Percentiles rank a stretch among this genome's conserved stretches.
phyloP scores from a whole-genome alignment of 2,888 invertebrate species.

The Spilarctia lutea region DNA sequence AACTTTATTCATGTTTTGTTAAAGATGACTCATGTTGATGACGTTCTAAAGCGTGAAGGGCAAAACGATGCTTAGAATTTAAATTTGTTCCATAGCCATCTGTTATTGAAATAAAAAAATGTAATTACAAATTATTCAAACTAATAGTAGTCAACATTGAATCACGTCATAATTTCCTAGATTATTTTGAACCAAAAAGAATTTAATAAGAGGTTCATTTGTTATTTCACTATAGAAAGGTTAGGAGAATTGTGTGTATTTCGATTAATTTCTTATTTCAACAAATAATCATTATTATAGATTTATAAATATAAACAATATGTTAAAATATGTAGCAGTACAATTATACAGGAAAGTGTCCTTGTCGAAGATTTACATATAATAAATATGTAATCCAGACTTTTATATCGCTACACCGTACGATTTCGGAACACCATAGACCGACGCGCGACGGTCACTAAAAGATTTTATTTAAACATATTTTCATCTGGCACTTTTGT shows the following conservation, averaged over 20 bases:
- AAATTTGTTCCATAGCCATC: slow-evolving; percentile 24
- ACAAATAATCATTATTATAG: slow-evolving; percentile 2
- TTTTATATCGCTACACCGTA: slow-evolving; percentile 13
- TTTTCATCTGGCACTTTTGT: slow-evolving; percentile 78
- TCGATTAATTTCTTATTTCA: slow-evolving; percentile 1
- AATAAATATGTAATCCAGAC: slow-evolving; percentile 35
- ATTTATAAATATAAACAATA: neutral
- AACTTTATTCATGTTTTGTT: slow-evolving; percentile 29
- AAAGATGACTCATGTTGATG: slow-evolving; percentile 25
- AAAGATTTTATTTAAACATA: slow-evolving; percentile 44
- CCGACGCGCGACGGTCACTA: slow-evolving; percentile 24
- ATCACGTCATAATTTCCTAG: slow-evolving; percentile 15
- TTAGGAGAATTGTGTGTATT: slow-evolving; percentile 9
- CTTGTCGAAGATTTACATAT: slow-evolving; percentile 21
- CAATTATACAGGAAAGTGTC: slow-evolving; percentile 12
- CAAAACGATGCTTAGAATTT: slow-evolving; percentile 29
- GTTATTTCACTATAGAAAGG: slow-evolving; percentile 25
- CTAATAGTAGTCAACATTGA: slow-evolving; percentile 2
- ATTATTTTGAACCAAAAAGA: slow-evolving; percentile 27
- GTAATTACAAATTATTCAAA: slow-evolving; percentile 12
- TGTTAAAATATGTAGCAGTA: slow-evolving; percentile 15
- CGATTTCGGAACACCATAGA: slow-evolving; percentile 17
- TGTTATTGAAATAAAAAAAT: slow-evolving; percentile 10
- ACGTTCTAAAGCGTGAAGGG: slow-evolving; percentile 31
- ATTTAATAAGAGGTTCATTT: slow-evolving; percentile 12